Conservation (phyloP, 2,888 invertebrate species). For the Alviniconcha strummeri region DNA sequence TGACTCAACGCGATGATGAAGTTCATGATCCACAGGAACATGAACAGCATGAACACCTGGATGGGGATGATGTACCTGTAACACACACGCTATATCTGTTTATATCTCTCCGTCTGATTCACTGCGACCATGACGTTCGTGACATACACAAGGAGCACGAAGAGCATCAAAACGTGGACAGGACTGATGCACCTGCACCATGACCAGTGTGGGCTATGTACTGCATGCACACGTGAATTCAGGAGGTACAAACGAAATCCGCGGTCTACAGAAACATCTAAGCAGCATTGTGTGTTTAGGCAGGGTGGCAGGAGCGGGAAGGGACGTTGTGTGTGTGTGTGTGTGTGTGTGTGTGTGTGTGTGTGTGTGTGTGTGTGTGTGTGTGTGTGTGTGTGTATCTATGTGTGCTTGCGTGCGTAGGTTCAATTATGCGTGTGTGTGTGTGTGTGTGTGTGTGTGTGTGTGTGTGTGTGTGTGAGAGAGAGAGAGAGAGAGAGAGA, state of each 20-base stretch:
- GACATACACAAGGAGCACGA: too few relatives aligned
- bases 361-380: neutral
- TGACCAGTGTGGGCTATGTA: too few relatives aligned
- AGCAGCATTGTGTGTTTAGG: too few relatives aligned
- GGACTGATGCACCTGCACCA: too few relatives aligned
- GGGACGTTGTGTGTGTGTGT: neutral
- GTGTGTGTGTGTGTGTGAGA: neutral
- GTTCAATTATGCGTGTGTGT: neutral
- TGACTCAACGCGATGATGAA: conserved; percentile 90
- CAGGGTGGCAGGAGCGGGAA: too few relatives aligned
- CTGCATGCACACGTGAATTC: too few relatives aligned
- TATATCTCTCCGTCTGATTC: too few relatives aligned
- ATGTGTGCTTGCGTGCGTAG: neutral
- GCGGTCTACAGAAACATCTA: too few relatives aligned
- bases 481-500: conserved; percentile 11
- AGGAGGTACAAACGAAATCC: too few relatives aligned
- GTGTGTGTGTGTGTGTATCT: neutral
- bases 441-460: neutral
- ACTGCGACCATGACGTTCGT: too few relatives aligned
- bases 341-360: neutral
- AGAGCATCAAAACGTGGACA: too few relatives aligned
- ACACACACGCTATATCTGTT: too few relatives aligned
- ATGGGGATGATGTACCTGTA: conserved; percentile 65
- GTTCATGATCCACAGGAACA: conserved; percentile 88
- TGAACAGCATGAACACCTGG: conserved; percentile 72